Percentiles rank a stretch among this genome's conserved stretches.
Evolutionary conservation across 2,888 invertebrate genomes (phyloP).

Genomic region (Conops quadrifasciatus): DNA sequence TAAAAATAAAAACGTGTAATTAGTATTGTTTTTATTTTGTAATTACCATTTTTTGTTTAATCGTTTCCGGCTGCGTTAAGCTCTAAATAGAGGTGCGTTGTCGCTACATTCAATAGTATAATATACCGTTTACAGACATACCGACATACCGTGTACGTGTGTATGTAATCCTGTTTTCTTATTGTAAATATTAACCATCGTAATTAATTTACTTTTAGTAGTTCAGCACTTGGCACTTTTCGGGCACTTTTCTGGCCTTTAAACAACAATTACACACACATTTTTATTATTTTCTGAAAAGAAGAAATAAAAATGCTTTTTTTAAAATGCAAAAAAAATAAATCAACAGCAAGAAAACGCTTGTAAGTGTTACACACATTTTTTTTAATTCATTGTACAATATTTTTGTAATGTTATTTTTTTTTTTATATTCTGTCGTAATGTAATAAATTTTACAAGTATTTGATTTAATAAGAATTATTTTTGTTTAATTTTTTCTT

Average conservation of each 20-base stretch:
- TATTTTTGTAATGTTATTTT: conserved; percentile 10
- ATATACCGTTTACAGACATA: no score
- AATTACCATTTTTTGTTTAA: no score
- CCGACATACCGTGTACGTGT: no score
- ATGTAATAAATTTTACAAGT: neutral
- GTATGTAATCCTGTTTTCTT: no score
- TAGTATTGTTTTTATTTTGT: no score
- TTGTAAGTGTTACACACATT: neutral
- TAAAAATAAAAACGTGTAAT: neutral
- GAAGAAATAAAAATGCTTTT: neutral
- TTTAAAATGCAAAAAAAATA: neutral
- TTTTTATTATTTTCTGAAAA: neutral
- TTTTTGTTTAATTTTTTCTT: neutral
- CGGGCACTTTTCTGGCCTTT: neutral
- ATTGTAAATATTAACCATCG: no score
- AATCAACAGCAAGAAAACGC: neutral
- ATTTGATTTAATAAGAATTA: neutral
- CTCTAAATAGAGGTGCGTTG: no score
- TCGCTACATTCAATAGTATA: no score
- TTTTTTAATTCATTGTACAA: conserved; percentile 13
- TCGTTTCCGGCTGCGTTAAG: no score
- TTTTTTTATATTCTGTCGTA: neutral
- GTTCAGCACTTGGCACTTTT: neutral
- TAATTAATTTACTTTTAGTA: no score
- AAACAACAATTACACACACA: no score